phyloP scores from a whole-genome alignment of 2,888 invertebrate species.

The Platycnemis pennipes region DNA sequence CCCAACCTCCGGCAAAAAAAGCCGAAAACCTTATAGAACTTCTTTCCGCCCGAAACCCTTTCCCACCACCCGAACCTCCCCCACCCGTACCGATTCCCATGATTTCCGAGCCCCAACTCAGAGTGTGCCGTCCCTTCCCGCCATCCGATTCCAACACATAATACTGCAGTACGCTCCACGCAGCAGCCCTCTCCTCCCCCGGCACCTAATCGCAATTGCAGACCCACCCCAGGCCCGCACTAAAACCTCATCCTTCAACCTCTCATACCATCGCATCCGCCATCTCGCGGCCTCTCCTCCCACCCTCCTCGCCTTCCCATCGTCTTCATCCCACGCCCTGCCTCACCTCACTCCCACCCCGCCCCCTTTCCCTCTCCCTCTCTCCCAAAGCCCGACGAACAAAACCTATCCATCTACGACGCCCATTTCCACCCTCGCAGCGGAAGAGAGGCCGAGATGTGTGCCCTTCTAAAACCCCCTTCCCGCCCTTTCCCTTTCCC shows the following conservation, averaged over 20 bases:
- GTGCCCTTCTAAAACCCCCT: no score
- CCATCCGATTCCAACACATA: background rate
- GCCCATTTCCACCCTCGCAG: constrained; percentile 31
- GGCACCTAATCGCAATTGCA: constrained; percentile 16
- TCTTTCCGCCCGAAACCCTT: constrained; percentile 33
- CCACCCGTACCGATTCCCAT: background rate
- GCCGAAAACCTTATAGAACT: constrained; percentile 42
- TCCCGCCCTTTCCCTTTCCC: background rate
- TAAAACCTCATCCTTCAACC: background rate
- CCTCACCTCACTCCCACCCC: background rate
- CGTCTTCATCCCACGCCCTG: background rate
- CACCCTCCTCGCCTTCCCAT: background rate
- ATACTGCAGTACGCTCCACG: background rate
- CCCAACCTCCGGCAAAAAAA: constrained; percentile 43
- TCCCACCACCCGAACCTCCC: background rate
- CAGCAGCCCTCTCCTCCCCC: background rate
- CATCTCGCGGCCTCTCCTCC: background rate
- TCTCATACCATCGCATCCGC: constrained; percentile 46
- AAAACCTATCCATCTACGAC: constrained; percentile 57
- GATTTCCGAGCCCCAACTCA: background rate
- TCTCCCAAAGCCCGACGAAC: constrained; percentile 17
- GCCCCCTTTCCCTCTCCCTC: background rate
- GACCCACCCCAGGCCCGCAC: background rate
- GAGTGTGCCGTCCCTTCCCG: background rate
- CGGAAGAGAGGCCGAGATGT: background rate